Evolutionary conservation across 2,113 vertebrate species (phyloP).

Genomic region (Eurypyga helias): DNA sequence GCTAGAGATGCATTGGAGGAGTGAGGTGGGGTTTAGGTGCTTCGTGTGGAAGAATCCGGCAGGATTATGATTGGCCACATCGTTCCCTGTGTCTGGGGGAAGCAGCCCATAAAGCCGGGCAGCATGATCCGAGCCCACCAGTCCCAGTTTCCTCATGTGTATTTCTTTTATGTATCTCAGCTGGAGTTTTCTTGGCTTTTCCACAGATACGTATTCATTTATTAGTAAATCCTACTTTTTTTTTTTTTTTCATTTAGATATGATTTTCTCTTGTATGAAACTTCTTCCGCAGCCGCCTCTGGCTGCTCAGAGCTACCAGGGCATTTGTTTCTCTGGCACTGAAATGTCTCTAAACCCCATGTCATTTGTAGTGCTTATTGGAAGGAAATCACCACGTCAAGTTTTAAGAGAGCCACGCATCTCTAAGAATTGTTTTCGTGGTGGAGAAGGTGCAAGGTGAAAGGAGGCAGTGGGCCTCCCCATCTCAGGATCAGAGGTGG

Average conservation of each 20-base stretch:
- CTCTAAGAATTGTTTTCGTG: neutral
- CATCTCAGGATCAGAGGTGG: neutral
- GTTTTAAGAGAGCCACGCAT: neutral
- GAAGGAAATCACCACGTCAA: neutral
- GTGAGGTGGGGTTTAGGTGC: neutral
- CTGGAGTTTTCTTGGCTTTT: neutral
- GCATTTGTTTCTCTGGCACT: neutral
- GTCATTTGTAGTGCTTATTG: neutral
- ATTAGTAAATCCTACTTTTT: neutral
- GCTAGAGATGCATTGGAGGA: fast-evolving
- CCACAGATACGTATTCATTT: neutral
- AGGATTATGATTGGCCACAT: fast-evolving
- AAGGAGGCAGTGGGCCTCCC: neutral
- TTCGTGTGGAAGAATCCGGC: neutral
- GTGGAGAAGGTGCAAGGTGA: neutral
- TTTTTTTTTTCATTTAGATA: neutral
- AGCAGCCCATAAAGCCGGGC: neutral
- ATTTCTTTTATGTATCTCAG: neutral
- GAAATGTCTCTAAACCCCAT: neutral
- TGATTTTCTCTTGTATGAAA: neutral
- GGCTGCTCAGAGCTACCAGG: neutral
- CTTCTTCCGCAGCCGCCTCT: neutral
- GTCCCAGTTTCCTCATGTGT: fast-evolving
- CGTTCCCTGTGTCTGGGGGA: no score
- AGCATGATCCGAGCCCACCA: fast-evolving